A percentile compares a stretch with the other conserved stretches of the same genome.
phyloP scores from a whole-genome alignment of 2,888 invertebrate genomes.

The Ernsta delagoae region DNA sequence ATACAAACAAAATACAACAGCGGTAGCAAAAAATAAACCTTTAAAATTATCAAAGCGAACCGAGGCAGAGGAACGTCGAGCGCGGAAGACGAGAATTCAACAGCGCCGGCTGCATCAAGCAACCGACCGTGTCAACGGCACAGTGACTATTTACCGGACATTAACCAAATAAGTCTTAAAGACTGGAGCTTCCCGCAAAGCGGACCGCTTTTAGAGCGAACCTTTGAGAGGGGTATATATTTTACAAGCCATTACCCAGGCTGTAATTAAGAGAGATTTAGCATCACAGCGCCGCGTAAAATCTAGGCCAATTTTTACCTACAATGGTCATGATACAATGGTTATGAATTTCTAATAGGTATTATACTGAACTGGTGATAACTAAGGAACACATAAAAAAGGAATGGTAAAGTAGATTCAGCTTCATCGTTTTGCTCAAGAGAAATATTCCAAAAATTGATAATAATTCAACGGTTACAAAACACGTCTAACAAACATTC shows the following conservation, averaged over 20 bases:
- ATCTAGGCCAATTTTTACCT: background rate
- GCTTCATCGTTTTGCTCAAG: background rate
- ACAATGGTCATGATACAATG: too few relatives aligned
- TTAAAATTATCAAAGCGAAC: background rate
- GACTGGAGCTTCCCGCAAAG: conserved; percentile 10
- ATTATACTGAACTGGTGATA: background rate
- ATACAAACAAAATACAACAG: background rate
- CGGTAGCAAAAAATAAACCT: background rate
- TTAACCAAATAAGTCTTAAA: conserved; percentile 12
- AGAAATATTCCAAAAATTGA: background rate
- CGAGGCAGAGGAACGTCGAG: background rate
- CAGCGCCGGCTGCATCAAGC: background rate
- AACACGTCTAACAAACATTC: background rate
- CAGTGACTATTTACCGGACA: conserved; percentile 9
- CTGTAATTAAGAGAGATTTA: conserved; percentile 4
- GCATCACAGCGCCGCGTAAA: background rate
- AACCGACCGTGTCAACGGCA: conserved; percentile 17
- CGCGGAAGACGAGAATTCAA: background rate
- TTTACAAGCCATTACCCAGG: background rate
- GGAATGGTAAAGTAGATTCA: background rate
- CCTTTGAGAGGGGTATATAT: background rate
- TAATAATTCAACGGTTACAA: background rate
- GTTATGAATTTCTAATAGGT: too few relatives aligned
- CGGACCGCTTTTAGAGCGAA: background rate
- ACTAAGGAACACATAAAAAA: background rate